Conservation (phyloP, 2,797 vertebrate genomes). For the Acanthopagrus latus region DNA sequence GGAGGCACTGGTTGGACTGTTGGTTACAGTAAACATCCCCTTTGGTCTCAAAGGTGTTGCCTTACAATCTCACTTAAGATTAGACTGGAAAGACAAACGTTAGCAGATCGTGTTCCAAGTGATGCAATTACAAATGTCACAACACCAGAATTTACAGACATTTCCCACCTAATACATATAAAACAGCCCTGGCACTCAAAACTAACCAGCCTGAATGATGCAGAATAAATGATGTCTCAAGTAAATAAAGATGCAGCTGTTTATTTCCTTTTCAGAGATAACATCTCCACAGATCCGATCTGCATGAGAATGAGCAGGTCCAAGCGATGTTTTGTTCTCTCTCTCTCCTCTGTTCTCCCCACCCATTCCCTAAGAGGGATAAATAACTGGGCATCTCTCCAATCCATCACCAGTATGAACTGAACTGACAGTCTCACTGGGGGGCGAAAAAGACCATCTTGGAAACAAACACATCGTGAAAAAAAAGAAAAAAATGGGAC, state of each 20-base stretch:
- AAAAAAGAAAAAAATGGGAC: conserved; percentile 21
- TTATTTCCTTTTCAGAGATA: conserved; percentile 45
- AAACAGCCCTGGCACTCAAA: conserved; percentile 11
- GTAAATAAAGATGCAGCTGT: conserved; percentile 42
- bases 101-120: not conserved
- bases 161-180: conserved; percentile 12
- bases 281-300: conserved; percentile 41
- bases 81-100: not conserved
- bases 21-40: not conserved
- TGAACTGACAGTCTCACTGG: conserved; percentile 41
- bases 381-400: conserved; percentile 44
- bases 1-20: not conserved
- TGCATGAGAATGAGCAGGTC: conserved; percentile 42
- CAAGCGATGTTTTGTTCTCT: conserved; percentile 47
- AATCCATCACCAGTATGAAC: conserved; percentile 49
- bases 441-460: conserved; percentile 32
- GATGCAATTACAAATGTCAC: not conserved
- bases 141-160: not conserved
- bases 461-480: conserved; percentile 41
- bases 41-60: too few relatives aligned
- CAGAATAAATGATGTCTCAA: not conserved
- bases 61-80: not conserved
- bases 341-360: conserved; percentile 3
- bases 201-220: conserved; percentile 15
- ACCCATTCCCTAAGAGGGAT: conserved; percentile 37